These are phyloP conservation scores for Lutraria lutraria DNA, from an alignment of 2,888 invertebrate genomes.

Conservation along the genomic window DNA sequence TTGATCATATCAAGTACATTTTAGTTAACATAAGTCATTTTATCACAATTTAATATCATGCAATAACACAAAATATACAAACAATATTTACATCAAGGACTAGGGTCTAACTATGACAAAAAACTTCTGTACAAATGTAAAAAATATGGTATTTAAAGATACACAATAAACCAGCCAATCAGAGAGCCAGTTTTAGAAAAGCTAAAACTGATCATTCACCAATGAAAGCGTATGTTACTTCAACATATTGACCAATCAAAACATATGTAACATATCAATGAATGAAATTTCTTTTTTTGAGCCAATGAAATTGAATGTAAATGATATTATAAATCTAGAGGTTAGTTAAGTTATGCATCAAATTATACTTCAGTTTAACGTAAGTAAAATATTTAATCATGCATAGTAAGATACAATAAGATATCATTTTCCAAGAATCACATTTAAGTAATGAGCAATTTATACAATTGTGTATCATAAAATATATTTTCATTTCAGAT, in stretches of 20 bases:
- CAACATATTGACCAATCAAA: not conserved
- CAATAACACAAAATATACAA: not conserved
- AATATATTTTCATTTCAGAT: not conserved
- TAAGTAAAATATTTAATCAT: no score
- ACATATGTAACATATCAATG: not conserved
- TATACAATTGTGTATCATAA: not conserved
- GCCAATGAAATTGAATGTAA: not conserved
- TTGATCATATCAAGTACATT: not conserved
- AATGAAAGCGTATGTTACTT: not conserved
- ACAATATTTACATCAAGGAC: not conserved
- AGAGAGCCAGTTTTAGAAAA: not conserved
- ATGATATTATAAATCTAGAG: no score
- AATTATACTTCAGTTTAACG: no score
- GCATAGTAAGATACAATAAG: no score
- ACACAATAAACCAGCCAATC: not conserved
- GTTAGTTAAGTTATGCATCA: no score
- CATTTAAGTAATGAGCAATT: not conserved
- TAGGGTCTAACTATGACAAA: slow-evolving; percentile 7
- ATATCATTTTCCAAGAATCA: not conserved
- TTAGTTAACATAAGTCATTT: not conserved
- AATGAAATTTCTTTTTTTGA: not conserved
- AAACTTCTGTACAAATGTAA: not conserved
- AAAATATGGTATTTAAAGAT: not conserved
- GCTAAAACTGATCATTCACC: not conserved
- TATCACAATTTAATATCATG: slow-evolving; percentile 10